These are phyloP conservation scores for Agrilus planipennis DNA, from an alignment of 1,140 invertebrate genomes.

Conservation along the genomic window DNA sequence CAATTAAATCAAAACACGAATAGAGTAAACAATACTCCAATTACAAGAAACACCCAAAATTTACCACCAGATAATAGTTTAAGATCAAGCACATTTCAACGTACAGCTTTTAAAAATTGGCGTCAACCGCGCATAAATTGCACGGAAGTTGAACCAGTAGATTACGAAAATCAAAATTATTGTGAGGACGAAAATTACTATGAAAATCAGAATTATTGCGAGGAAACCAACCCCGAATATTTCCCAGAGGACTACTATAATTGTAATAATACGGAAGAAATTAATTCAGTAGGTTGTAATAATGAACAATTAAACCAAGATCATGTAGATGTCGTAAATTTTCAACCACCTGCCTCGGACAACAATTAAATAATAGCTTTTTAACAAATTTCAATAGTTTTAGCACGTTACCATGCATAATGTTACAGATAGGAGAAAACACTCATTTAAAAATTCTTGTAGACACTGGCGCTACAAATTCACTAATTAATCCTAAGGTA, in stretches of 20 bases:
- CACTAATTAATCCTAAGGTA: constrained; percentile 1
- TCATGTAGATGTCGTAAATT: background rate
- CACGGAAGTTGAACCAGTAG: no score
- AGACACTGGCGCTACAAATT: constrained; percentile 4
- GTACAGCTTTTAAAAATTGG: no score
- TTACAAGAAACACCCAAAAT: no score
- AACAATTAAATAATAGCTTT: background rate
- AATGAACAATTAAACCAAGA: background rate
- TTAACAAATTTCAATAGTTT: background rate
- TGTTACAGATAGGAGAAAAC: constrained; percentile 1
- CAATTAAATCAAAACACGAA: no score
- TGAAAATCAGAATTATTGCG: background rate
- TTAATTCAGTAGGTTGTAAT: background rate
- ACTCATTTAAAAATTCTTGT: constrained; percentile 4
- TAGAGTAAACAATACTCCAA: no score
- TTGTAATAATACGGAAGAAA: background rate
- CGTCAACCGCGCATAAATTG: no score
- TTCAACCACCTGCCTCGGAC: constrained; percentile 2
- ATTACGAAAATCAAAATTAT: no score
- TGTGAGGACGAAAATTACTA: no score
- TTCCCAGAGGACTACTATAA: constrained; percentile 2
- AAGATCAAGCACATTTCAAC: no score
- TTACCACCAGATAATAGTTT: no score
- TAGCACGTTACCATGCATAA: constrained; percentile 2
- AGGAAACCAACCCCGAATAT: background rate